A percentile compares a stretch with the other conserved stretches of the same genome.
Conservation (phyloP, 2,888 invertebrate species). For the Allygus modestus region DNA sequence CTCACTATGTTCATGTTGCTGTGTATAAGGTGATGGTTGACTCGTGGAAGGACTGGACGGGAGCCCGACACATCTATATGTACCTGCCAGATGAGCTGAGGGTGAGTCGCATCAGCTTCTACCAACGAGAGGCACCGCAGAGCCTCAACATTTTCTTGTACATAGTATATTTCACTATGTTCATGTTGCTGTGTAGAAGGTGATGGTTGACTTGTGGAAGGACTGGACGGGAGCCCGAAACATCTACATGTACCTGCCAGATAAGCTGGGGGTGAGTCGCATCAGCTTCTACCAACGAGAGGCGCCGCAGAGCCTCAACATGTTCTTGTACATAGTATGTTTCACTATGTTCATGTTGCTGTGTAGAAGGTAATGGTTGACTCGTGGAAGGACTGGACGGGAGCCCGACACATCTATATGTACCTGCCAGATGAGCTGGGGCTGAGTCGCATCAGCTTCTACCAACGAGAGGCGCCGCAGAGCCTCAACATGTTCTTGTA, state of each 20-base stretch:
- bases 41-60: slow-evolving; percentile 76
- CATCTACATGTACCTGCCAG: slow-evolving; percentile 74
- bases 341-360: slow-evolving; percentile 64
- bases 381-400: slow-evolving; percentile 76
- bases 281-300: slow-evolving; percentile 74
- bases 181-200: slow-evolving; percentile 66
- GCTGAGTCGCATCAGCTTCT: slow-evolving; percentile 74
- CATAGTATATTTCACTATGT: too few relatives aligned
- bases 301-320: too few relatives aligned
- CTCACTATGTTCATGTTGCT: too few relatives aligned
- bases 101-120: slow-evolving; percentile 73
- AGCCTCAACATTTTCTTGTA: too few relatives aligned
- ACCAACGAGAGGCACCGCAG: too few relatives aligned
- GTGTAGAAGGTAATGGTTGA: slow-evolving; percentile 73
- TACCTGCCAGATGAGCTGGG: slow-evolving; percentile 74
- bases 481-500: too few relatives aligned
- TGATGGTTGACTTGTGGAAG: slow-evolving; percentile 74
- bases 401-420: slow-evolving; percentile 74
- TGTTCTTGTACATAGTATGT: too few relatives aligned
- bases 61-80: slow-evolving; percentile 74
- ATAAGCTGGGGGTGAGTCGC: slow-evolving; percentile 73
- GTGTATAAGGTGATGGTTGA: slow-evolving; percentile 72
- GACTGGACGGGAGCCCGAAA: slow-evolving; percentile 75
- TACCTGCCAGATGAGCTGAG: slow-evolving; percentile 74
- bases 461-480: too few relatives aligned